Percentiles rank a stretch among this genome's conserved stretches.
Conservation (phyloP, 2,888 invertebrate genomes). For the Drosophila merina region DNA sequence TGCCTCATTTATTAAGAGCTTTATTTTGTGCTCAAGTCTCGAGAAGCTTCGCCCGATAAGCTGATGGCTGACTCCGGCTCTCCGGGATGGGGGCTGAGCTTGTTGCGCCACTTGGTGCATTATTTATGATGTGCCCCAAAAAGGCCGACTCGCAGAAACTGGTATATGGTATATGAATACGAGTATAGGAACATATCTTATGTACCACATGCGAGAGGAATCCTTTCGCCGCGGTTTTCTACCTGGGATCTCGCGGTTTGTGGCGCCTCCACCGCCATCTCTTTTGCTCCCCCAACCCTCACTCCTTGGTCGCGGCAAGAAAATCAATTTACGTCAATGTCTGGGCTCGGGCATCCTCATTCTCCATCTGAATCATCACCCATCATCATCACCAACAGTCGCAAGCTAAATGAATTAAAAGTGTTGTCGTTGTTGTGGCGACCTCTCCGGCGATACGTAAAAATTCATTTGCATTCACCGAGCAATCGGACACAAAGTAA, state of each 20-base stretch:
- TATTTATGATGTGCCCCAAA: conserved; percentile 65
- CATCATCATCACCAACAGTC: conserved; percentile 35
- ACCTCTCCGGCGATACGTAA: conserved; percentile 38
- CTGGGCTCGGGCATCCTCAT: conserved; percentile 23
- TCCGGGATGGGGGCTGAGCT: conserved; percentile 20
- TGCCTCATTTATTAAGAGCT: conserved; percentile 32
- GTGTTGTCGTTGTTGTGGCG: conserved; percentile 30
- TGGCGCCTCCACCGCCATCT: conserved; percentile 56
- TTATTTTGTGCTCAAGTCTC: conserved; percentile 25
- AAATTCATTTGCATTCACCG: conserved; percentile 73
- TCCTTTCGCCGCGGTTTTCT: conserved; percentile 66
- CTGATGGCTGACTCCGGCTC: conserved; percentile 8
- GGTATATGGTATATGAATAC: neutral
- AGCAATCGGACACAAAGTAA: conserved; percentile 25
- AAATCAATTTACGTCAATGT: conserved; percentile 57
- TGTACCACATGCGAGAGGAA: conserved; percentile 36
- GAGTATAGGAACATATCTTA: conserved; percentile 23
- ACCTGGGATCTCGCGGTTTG: conserved; percentile 52
- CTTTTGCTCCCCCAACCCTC: conserved; percentile 10
- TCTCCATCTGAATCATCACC: conserved; percentile 49
- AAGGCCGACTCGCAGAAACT: conserved; percentile 21
- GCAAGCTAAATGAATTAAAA: conserved; percentile 56
- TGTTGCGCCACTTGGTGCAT: conserved; percentile 54
- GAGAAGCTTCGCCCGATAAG: conserved; percentile 53
- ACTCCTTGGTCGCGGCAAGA: conserved; percentile 13